Evolutionary conservation across 2,113 vertebrate species (phyloP).

Genomic region (Heterotis niloticus): DNA sequence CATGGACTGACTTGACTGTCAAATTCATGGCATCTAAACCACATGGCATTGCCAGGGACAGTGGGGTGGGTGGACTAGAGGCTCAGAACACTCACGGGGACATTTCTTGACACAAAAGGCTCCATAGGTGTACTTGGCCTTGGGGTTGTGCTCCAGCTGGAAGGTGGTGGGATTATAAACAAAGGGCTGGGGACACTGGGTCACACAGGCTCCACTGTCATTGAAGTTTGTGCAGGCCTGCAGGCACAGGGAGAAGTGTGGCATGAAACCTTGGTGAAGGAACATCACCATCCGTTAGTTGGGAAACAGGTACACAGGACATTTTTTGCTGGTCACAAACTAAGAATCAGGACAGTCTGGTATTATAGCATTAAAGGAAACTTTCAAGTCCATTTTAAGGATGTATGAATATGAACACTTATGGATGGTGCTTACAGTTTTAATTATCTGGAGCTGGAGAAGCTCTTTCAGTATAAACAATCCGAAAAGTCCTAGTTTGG

Average conservation of each 20-base stretch:
- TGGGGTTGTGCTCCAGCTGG: constrained; percentile 89
- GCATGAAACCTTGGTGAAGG: neutral
- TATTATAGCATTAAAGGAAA: too few relatives aligned
- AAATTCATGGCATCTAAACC: neutral
- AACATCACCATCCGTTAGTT: neutral
- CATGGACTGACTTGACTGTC: too few relatives aligned
- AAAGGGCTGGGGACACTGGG: constrained; percentile 92
- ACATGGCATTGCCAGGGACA: neutral
- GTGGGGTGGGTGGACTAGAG: neutral
- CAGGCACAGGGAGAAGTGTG: neutral
- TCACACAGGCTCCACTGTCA: constrained; percentile 95
- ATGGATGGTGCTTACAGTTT: too few relatives aligned
- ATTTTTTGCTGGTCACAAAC: neutral
- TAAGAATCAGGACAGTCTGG: neutral
- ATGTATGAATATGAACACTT: too few relatives aligned
- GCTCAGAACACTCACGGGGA: constrained; percentile 87
- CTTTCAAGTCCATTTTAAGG: too few relatives aligned
- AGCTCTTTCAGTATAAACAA: too few relatives aligned
- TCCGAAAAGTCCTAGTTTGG: too few relatives aligned
- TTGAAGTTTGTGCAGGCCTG: constrained; percentile 99
- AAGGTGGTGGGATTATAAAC: constrained; percentile 96
- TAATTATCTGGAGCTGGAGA: too few relatives aligned
- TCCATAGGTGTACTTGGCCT: constrained; percentile 95
- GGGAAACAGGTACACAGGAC: too few relatives aligned
- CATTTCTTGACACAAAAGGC: constrained; percentile 98